Percentiles rank a stretch among this genome's conserved stretches.
Evolutionary conservation across 1,140 invertebrate genomes (phyloP).

Genomic region (Bombus ignitus): DNA sequence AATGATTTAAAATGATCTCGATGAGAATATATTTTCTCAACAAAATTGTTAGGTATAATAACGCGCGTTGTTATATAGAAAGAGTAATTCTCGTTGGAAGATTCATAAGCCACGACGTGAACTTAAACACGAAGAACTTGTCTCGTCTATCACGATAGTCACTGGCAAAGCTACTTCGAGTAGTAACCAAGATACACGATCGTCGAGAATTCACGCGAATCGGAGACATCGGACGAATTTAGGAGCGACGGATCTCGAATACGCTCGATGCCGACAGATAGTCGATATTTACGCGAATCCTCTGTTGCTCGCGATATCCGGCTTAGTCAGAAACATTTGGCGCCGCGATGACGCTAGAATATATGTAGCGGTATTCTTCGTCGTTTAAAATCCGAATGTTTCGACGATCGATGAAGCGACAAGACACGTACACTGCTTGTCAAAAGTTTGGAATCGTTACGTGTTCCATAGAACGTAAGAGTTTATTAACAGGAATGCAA

Average conservation of each 20-base stretch:
- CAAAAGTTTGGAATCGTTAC: background rate
- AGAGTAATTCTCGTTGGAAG: background rate
- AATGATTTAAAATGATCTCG: background rate
- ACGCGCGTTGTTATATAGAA: background rate
- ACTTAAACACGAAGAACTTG: background rate
- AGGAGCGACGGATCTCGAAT: conserved; percentile 22
- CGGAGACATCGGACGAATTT: conserved; percentile 15
- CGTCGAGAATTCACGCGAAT: background rate
- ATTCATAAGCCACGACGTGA: background rate
- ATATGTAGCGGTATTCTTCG: background rate
- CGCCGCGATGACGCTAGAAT: background rate
- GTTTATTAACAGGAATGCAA: too few species aligned
- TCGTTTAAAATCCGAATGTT: conserved; percentile 2
- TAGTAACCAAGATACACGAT: background rate
- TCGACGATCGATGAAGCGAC: background rate
- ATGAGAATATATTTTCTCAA: background rate
- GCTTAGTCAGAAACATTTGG: background rate
- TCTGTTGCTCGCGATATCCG: conserved; percentile 29
- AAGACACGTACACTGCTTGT: background rate
- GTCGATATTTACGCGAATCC: conserved; percentile 34
- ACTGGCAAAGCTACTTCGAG: background rate
- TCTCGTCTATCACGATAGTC: background rate
- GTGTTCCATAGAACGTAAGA: too few species aligned
- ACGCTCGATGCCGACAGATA: conserved; percentile 35
- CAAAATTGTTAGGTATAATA: too few species aligned